Conservation (phyloP, 2,888 invertebrate genomes). For the Caenorhabditis sp. region DNA sequence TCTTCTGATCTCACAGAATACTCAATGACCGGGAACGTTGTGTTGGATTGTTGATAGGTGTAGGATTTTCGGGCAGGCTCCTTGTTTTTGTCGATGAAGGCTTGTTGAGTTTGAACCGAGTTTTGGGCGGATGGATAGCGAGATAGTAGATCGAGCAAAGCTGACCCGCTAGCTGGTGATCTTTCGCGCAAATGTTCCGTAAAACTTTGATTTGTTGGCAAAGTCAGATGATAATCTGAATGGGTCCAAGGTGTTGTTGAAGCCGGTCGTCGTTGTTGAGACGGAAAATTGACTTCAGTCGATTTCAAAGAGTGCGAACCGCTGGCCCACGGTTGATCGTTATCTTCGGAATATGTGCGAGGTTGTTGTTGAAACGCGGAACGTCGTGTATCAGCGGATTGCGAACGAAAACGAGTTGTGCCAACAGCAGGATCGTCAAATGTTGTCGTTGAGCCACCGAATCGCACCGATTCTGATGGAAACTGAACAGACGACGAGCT, state of each 20-base stretch:
- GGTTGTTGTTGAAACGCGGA: conserved; percentile 31
- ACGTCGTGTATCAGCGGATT: conserved; percentile 37
- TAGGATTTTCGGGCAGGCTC: conserved; percentile 17
- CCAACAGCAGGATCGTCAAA: conserved; percentile 1
- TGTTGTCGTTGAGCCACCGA: conserved; percentile 21
- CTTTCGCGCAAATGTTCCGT: conserved; percentile 54
- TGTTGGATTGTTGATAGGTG: conserved; percentile 24
- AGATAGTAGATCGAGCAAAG: conserved; percentile 54
- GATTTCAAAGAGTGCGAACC: conserved; percentile 10
- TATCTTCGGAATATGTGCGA: conserved; percentile 34
- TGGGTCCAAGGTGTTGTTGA: conserved; percentile 40
- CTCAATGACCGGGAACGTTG: conserved; percentile 42
- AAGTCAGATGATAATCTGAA: conserved; percentile 33
- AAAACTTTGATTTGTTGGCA: conserved; percentile 29
- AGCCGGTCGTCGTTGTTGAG: conserved; percentile 32
- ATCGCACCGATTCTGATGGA: conserved; percentile 39
- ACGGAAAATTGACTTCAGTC: conserved; percentile 38
- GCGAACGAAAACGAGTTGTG: conserved; percentile 33
- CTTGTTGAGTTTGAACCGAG: conserved; percentile 41
- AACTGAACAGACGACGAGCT: conserved; percentile 42
- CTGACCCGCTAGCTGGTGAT: conserved; percentile 56
- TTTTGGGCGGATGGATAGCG: conserved; percentile 52
- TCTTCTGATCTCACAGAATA: conserved; percentile 38
- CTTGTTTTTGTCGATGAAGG: conserved; percentile 29
- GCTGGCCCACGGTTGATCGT: conserved; percentile 17